Base-by-base conservation (phyloP, 2,113 vertebrate genomes). In the Setophaga petechia region DNA sequence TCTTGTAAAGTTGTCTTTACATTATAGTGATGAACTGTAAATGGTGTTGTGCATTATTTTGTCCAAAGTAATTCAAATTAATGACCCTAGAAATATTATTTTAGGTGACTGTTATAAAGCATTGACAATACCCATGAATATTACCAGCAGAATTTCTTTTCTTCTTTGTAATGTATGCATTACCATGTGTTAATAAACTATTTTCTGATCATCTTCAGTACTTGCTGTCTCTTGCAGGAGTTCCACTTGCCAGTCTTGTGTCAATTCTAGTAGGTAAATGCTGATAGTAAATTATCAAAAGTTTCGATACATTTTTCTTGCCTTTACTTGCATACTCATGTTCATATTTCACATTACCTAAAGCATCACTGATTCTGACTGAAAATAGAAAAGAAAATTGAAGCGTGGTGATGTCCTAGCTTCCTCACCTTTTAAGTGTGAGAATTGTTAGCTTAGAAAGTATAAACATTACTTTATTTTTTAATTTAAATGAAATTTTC, bases 21-120 rank as follows among this genome's bases (percentile, higher is more conserved):
- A 96, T 95, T 95, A 95, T 68, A 82, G 76, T 95, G 94, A 97
- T 96, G 92, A 97, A 96, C 85, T 96, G 63, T 94, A 97, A 97
- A 96, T 95, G 86, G 66, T 9, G 3, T 52, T 72, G 78, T 96
- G 82, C 46, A 80, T 97, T 93, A 97, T 96, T 97, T 97, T 97
- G 82, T 75, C 69, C 84, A 91, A 90, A 96, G 61, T 97, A 96
- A 97, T 97, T 98, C 94, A 96, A 92, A 94, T 91, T 94, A 98
- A 97, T 97, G 91, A 81, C 63, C 94, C 83, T 94, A 95, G 89
- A 95, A 97, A 95, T 73, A 94, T 87, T 94, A 92, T 82, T 94
- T 81, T 94, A 96, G 79, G 90, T 90, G 35, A 77, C 87, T 84
- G 61, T 77, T 78, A 90, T 88, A 96, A 97, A 91, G 55, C 94